Conservation (phyloP, 2,888 invertebrate species). For the Entomobrya proxima region DNA sequence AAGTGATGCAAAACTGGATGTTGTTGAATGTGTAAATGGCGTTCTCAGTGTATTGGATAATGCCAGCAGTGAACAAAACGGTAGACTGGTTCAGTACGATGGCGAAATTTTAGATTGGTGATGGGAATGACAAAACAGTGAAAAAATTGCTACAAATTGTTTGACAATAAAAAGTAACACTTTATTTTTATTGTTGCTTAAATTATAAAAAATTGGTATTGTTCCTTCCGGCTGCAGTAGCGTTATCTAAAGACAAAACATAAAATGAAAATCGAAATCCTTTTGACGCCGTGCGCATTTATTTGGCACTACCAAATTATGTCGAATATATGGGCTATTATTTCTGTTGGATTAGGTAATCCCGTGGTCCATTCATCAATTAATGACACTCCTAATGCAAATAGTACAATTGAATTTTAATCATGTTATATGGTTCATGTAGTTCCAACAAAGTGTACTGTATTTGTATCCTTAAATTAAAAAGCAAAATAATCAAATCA, state of each 20-base stretch:
- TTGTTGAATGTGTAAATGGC: conserved; percentile 83
- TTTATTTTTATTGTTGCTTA: conserved; percentile 90
- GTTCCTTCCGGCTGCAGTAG: too few species aligned
- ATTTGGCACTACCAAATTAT: too few species aligned
- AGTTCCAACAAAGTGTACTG: neutral
- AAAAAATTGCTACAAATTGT: neutral
- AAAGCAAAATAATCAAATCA: conserved; percentile 84
- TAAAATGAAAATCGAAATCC: too few species aligned
- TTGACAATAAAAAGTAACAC: neutral
- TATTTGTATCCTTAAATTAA: neutral
- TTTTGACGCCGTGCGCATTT: conserved; percentile 88
- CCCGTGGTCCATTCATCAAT: conserved; percentile 79
- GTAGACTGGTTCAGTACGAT: conserved; percentile 87
- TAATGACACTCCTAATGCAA: conserved; percentile 70
- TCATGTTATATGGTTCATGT: too few species aligned
- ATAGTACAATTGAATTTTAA: neutral
- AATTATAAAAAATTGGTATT: too few species aligned
- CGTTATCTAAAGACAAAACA: too few species aligned
- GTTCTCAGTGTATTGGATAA: conserved; percentile 83
- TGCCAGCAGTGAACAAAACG: conserved; percentile 83
- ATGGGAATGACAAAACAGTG: neutral
- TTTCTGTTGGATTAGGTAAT: conserved; percentile 88
- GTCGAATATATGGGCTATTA: conserved; percentile 93
- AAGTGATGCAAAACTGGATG: conserved; percentile 84
- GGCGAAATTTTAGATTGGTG: conserved; percentile 87